phyloP scores from a whole-genome alignment of 2,113 vertebrate species.

The Tachysurus fulvidraco region DNA sequence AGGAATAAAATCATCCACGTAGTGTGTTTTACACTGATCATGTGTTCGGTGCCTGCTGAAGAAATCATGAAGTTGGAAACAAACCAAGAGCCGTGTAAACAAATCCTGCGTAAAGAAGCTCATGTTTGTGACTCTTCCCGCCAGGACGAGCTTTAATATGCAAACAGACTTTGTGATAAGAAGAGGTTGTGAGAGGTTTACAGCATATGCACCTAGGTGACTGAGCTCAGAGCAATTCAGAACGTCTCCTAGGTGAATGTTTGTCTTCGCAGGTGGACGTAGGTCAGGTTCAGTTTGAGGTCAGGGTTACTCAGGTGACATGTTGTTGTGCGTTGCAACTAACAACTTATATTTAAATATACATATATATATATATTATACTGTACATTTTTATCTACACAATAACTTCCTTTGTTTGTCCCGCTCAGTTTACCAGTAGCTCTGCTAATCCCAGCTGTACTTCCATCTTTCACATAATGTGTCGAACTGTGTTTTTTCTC shows the following conservation, averaged over 20 bases:
- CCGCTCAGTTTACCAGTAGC: neutral
- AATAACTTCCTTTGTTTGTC: neutral
- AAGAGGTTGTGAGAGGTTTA: constrained; percentile 34
- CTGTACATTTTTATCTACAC: neutral
- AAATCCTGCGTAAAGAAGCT: neutral
- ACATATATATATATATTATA: neutral
- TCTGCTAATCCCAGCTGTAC: neutral
- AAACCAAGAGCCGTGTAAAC: too few relatives aligned
- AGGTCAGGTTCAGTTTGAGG: constrained; percentile 1
- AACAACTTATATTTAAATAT: too few relatives aligned
- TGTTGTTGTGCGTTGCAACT: neutral
- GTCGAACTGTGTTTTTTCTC: neutral
- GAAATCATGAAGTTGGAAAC: neutral
- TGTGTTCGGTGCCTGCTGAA: neutral
- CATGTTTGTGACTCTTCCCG: constrained; percentile 36
- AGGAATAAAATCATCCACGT: neutral
- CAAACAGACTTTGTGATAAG: constrained; percentile 42
- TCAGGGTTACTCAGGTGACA: constrained; percentile 1
- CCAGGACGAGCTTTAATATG: constrained; percentile 30
- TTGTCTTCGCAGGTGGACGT: constrained; percentile 8
- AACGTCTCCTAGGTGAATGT: constrained; percentile 19
- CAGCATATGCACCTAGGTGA: neutral
- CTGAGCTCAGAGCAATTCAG: neutral
- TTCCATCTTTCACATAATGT: constrained; percentile 14
- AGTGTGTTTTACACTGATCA: neutral